phyloP scores from a whole-genome alignment of 2,797 vertebrate genomes.

The Yasuhikotakia modesta region DNA sequence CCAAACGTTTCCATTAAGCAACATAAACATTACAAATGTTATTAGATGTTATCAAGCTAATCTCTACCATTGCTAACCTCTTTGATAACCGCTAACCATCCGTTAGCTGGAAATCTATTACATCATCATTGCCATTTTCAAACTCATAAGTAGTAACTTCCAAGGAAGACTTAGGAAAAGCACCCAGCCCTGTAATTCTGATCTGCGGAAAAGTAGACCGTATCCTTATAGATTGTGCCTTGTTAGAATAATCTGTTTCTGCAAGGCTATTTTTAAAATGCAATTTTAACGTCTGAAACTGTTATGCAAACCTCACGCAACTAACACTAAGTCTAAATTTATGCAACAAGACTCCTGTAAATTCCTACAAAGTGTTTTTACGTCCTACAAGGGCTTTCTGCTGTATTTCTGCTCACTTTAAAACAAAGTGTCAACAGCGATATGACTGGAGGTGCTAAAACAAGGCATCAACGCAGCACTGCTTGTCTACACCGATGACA shows the following conservation, averaged over 20 bases:
- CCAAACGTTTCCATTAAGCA: too few species aligned
- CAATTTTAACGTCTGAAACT: background rate
- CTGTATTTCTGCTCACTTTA: background rate
- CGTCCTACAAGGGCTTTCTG: background rate
- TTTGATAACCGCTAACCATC: too few species aligned
- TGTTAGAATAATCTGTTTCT: background rate
- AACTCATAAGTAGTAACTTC: background rate
- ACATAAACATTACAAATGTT: too few species aligned
- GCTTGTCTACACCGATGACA: constrained; percentile 10
- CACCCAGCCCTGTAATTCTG: background rate
- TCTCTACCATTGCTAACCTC: too few species aligned
- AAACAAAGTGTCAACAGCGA: constrained; percentile 34
- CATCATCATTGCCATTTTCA: background rate
- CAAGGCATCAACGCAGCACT: constrained; percentile 25
- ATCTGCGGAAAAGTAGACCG: background rate
- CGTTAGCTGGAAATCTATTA: background rate
- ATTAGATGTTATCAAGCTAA: too few species aligned
- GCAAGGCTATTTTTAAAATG: constrained; percentile 28
- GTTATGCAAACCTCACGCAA: constrained; percentile 4
- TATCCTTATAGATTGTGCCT: background rate
- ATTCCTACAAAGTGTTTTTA: background rate
- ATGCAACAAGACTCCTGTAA: background rate
- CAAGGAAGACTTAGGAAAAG: constrained; percentile 5
- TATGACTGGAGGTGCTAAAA: constrained; percentile 31
- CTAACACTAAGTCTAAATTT: background rate